phyloP scores from a whole-genome alignment of 2,888 invertebrate genomes.

The Trachelus stipa region DNA sequence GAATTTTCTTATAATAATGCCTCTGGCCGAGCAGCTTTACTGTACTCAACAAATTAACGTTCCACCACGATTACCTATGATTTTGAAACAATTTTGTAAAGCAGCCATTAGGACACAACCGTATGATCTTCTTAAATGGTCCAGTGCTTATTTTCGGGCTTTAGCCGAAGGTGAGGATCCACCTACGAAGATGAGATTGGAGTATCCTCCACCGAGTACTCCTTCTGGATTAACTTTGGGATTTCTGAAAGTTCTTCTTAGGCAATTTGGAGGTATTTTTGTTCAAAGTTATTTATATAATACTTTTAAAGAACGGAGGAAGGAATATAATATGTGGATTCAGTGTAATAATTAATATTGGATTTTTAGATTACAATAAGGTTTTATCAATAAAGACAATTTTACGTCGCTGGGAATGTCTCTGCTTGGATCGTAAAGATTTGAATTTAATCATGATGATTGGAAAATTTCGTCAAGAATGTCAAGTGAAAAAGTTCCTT shows the following conservation, averaged over 20 bases:
- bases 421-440: slow-evolving; percentile 75
- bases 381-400: slow-evolving; percentile 59
- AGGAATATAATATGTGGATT: background rate
- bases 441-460: slow-evolving; percentile 77
- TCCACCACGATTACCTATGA: slow-evolving; percentile 84
- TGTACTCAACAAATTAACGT: slow-evolving; percentile 85
- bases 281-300: background rate
- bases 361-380: slow-evolving; percentile 55
- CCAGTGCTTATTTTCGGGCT: slow-evolving; percentile 83
- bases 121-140: slow-evolving; percentile 86
- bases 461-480: slow-evolving; percentile 75
- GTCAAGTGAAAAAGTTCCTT: slow-evolving; percentile 81
- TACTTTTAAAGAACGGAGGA: background rate
- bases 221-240: slow-evolving; percentile 84
- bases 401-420: slow-evolving; percentile 73
- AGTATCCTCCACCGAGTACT: slow-evolving; percentile 77
- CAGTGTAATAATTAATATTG: background rate
- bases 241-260: slow-evolving; percentile 80
- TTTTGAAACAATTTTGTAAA: slow-evolving; percentile 89
- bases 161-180: slow-evolving; percentile 82
- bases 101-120: slow-evolving; percentile 93
- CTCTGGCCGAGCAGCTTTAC: slow-evolving; percentile 77
- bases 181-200: slow-evolving; percentile 82
- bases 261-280: slow-evolving; percentile 73
- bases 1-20: slow-evolving; percentile 32